These are phyloP conservation scores for Adelges cooleyi DNA, from an alignment of 1,140 invertebrate species.

Conservation along the genomic window DNA sequence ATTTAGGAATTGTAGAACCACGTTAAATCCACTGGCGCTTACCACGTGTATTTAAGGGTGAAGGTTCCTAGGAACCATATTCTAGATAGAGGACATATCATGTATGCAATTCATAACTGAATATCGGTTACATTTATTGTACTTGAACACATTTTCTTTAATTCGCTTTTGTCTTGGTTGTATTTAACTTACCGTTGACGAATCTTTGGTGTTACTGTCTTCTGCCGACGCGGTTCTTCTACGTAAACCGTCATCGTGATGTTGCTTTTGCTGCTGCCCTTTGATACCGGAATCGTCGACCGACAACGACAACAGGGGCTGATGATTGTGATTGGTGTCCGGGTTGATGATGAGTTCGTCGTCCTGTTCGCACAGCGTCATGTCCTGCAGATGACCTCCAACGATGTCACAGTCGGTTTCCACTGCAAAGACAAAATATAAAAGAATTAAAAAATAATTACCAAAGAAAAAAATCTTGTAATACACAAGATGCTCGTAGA, in stretches of 20 bases:
- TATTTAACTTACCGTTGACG: slow-evolving; percentile 14
- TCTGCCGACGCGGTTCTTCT: not conserved
- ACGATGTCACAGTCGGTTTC: slow-evolving; percentile 19
- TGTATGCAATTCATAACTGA: too few species aligned
- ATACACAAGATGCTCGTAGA: too few species aligned
- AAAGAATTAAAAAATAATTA: too few species aligned
- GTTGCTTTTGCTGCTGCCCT: not conserved
- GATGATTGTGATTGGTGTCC: slow-evolving; percentile 22
- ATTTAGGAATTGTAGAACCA: too few species aligned
- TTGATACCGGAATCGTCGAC: not conserved
- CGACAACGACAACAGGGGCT: not conserved
- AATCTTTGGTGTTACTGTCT: slow-evolving; percentile 6
- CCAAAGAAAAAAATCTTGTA: too few species aligned
- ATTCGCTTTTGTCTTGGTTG: too few species aligned
- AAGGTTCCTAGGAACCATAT: too few species aligned
- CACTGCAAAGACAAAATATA: slow-evolving; percentile 2
- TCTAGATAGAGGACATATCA: too few species aligned
- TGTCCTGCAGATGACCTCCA: not conserved
- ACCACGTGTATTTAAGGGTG: too few species aligned
- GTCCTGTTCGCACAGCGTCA: slow-evolving; percentile 19
- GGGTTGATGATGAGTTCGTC: slow-evolving; percentile 20
- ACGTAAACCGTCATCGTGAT: not conserved
- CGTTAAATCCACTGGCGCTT: too few species aligned
- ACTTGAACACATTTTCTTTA: too few species aligned
- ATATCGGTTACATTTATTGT: too few species aligned